Evolutionary conservation across 2,888 invertebrate genomes (phyloP), one percentile per base, ranked within the genome.

Genomic region (Nomada goodeniana): DNA sequence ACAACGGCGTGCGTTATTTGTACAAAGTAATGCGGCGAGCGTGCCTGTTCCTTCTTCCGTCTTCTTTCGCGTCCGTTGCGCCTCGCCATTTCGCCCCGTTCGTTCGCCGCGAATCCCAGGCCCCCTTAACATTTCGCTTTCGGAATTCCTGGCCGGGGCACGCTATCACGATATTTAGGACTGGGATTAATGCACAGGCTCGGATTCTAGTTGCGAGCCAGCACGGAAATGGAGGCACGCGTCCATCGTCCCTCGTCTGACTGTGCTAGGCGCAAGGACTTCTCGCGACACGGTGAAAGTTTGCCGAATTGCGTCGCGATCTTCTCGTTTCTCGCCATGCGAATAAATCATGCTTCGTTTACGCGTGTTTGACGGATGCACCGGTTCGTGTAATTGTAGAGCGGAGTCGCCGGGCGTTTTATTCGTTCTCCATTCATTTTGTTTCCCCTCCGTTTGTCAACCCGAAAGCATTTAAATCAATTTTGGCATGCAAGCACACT

Each of bases 21-120:
- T 88, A 91, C 87, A 91, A 90, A 90, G 88, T 90, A 91, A 90
- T 88, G 87, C 88, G 82, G 84, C 84, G 77, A 86, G 87, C 89
- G 88, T 87, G 85, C 83, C 77, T 76, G 67, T 76, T 76, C 79
- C 72, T 68, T 77, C 72, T 47, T 68, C 80, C 73, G 36, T 69
- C 64, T 69, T 70, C 60, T 55, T 57, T 20, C 36, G n/a, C n/a
- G 26, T 18, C 18, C 65, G 59, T 36, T 53, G 29, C 60, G 44
- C 50, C 55, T 63, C 65, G 44, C 67, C 44, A n/a, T 23, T 57
- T 47, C 65, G 20, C 29, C 23, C 57, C 60, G 70, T 57, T 60
- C 15, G 26, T 11, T 68, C 63, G 59, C 55, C 59, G 60, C 80
- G 55, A 64, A 59, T 80, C 71, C 71, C 23, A 64, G 50, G 52